Evolutionary conservation across 2,113 vertebrate genomes (phyloP).

Genomic region (Arothron firmamentum): DNA sequence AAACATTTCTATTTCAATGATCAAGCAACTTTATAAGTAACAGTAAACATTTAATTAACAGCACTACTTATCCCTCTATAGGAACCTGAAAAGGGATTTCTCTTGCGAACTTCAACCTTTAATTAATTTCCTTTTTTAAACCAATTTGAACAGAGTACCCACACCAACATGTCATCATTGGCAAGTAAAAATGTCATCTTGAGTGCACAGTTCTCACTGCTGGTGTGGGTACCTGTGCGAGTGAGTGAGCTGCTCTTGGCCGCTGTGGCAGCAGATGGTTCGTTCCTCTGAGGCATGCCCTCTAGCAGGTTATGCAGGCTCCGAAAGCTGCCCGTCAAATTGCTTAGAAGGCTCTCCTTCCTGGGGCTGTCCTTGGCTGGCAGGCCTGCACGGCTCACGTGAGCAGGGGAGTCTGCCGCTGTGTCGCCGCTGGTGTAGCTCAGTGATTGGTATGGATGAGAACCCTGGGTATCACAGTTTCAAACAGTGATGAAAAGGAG

Average conservation of each 20-base stretch:
- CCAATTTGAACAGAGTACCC: no score
- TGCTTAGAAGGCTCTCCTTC: slow-evolving; percentile 94
- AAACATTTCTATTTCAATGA: no score
- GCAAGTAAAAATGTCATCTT: no score
- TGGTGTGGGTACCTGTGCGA: slow-evolving; percentile 81
- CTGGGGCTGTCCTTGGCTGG: slow-evolving; percentile 89
- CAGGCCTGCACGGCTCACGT: slow-evolving; percentile 79
- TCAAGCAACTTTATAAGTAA: no score
- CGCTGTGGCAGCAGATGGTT: slow-evolving; percentile 64
- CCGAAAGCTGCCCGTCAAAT: slow-evolving; percentile 94
- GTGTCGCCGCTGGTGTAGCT: slow-evolving; percentile 98
- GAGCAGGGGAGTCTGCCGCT: slow-evolving; percentile 92
- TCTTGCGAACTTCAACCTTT: no score
- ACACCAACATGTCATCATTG: no score
- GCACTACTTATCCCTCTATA: no score
- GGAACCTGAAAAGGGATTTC: no score
- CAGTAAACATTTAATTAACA: no score
- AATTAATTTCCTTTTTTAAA: no score
- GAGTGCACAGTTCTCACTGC: background rate
- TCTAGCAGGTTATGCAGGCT: slow-evolving; percentile 95
- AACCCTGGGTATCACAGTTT: slow-evolving; percentile 76
- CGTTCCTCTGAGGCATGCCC: slow-evolving; percentile 87
- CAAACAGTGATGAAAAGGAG: background rate
- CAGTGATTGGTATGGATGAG: slow-evolving; percentile 94
- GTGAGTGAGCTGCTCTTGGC: slow-evolving; percentile 90